Percentiles rank a stretch among this genome's conserved stretches.
These are phyloP conservation scores for Brenthis ino DNA, from an alignment of 2,888 invertebrate genomes.

Conservation along the genomic window DNA sequence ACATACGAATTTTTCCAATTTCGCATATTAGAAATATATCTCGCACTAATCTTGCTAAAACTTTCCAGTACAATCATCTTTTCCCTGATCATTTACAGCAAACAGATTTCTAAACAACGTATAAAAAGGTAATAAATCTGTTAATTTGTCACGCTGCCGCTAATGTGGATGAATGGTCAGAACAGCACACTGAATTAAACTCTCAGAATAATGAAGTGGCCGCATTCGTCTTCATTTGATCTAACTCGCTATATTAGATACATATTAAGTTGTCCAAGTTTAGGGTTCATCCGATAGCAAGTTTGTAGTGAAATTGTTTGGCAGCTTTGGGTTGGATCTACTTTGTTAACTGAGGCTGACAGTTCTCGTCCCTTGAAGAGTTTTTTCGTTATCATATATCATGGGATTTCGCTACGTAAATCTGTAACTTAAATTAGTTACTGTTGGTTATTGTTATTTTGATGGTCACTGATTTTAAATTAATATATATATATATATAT, in stretches of 20 bases:
- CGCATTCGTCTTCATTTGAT: constrained; percentile 76
- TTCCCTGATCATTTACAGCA: no score
- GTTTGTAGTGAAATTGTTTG: constrained; percentile 53
- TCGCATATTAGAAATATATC: no score
- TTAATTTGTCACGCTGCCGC: constrained; percentile 62
- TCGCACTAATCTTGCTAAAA: no score
- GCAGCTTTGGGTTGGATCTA: constrained; percentile 53
- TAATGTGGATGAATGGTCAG: constrained; percentile 74
- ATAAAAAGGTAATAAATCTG: constrained; percentile 63
- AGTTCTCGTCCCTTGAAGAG: constrained; percentile 28
- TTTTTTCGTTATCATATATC: constrained; percentile 37
- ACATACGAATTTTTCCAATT: no score
- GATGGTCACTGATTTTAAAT: no score
- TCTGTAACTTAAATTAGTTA: constrained; percentile 27
- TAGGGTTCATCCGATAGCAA: constrained; percentile 46
- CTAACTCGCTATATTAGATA: constrained; percentile 62
- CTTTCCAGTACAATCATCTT: no score
- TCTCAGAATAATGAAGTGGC: constrained; percentile 71
- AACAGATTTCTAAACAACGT: constrained; percentile 38
- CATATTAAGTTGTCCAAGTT: constrained; percentile 58
- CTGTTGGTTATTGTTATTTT: not conserved
- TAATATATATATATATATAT: no score
- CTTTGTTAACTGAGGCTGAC: constrained; percentile 39
- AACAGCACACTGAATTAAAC: constrained; percentile 72
- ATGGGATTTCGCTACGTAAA: constrained; percentile 19